A percentile compares a stretch with the other conserved stretches of the same genome.
phyloP scores from a whole-genome alignment of 92 coral and sea anemone genomes.

The Epizoanthus illoricatus region DNA sequence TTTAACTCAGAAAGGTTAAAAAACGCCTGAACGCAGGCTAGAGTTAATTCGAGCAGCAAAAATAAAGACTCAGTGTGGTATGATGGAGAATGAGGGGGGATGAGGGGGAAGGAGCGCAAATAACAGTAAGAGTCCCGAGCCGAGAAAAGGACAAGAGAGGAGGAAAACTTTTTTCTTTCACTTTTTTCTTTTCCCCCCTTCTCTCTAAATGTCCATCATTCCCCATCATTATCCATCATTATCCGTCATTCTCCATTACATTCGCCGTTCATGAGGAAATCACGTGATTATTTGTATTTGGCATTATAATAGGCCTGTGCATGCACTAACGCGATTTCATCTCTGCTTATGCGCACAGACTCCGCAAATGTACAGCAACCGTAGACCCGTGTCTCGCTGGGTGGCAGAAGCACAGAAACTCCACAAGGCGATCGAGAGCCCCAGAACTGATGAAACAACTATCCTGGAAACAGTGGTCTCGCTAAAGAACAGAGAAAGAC shows the following conservation, averaged over 20 bases:
- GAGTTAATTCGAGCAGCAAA: too few species aligned
- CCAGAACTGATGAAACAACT: slow-evolving; percentile 54
- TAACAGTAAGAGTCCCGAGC: too few species aligned
- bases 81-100: too few species aligned
- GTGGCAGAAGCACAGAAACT: slow-evolving; percentile 61
- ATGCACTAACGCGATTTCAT: neutral
- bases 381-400: slow-evolving; percentile 51
- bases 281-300: too few species aligned
- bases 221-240: neutral
- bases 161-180: neutral
- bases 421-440: slow-evolving; percentile 52
- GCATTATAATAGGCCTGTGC: too few species aligned
- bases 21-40: too few species aligned
- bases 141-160: too few species aligned
- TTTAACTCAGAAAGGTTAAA: too few species aligned
- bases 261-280: too few species aligned
- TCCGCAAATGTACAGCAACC: neutral
- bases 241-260: neutral
- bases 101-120: too few species aligned
- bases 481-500: slow-evolving; percentile 61
- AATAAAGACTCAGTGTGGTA: too few species aligned
- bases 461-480: slow-evolving; percentile 52
- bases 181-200: neutral
- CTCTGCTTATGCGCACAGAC: slow-evolving; percentile 18
- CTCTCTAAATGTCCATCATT: neutral